Evolutionary conservation across 2,888 invertebrate genomes (phyloP).

Genomic region (Melanophora roralis): DNA sequence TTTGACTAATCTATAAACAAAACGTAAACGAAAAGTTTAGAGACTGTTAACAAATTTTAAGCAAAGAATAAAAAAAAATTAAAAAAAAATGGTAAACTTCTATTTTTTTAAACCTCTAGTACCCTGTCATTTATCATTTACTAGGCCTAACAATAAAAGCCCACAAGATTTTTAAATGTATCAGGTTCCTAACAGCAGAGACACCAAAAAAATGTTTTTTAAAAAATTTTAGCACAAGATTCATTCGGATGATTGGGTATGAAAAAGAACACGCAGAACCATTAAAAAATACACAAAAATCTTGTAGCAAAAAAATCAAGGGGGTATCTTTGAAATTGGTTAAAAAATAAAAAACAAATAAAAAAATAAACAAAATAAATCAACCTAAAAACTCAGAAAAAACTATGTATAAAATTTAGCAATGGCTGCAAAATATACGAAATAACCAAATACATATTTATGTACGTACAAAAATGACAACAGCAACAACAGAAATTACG

Average conservation of each 20-base stretch:
- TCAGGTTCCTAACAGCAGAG: constrained; percentile 34
- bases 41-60: constrained; percentile 8
- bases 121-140: constrained; percentile 60
- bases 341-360: constrained; percentile 5
- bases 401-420: constrained; percentile 28
- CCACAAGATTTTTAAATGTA: constrained; percentile 52
- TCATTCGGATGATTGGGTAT: constrained; percentile 55
- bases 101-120: constrained; percentile 21
- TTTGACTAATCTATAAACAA: constrained; percentile 30
- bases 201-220: background rate
- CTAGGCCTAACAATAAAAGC: constrained; percentile 59
- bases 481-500: constrained; percentile 9
- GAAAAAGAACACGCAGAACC: constrained; percentile 60
- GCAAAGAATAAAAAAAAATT: background rate
- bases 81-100: background rate
- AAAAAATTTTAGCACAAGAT: constrained; percentile 46
- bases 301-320: constrained; percentile 12
- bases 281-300: constrained; percentile 60
- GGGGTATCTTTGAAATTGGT: background rate
- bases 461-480: background rate
- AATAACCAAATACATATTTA: constrained; percentile 46
- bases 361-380: constrained; percentile 41
- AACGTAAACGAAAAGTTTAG: constrained; percentile 31
- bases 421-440: constrained; percentile 53
- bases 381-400: constrained; percentile 5